phyloP scores from a whole-genome alignment of 2,113 vertebrate species.

The Lota lota region DNA sequence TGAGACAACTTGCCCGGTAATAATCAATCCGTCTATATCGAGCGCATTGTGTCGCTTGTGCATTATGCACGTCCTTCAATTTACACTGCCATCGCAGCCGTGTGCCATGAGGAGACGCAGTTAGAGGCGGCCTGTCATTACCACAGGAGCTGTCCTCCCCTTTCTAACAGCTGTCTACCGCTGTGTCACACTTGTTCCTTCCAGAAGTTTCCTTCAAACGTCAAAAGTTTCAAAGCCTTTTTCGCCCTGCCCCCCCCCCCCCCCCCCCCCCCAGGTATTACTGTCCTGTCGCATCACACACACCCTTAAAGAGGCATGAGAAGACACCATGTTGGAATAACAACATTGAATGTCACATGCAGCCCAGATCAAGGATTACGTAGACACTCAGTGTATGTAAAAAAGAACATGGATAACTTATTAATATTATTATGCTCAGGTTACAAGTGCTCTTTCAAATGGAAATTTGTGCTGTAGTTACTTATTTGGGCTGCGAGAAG shows the following conservation, averaged over 20 bases:
- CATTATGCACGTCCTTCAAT: constrained; percentile 70
- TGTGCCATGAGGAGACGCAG: constrained; percentile 64
- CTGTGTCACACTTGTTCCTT: constrained; percentile 40
- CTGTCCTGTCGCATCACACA: not conserved
- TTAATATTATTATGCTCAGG: too few relatives aligned
- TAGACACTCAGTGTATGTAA: not conserved
- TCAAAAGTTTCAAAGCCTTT: constrained; percentile 31
- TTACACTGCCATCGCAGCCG: constrained; percentile 50
- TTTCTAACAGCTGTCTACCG: constrained; percentile 41
- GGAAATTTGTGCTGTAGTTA: too few relatives aligned
- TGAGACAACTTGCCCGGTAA: constrained; percentile 36
- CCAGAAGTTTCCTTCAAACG: constrained; percentile 56
- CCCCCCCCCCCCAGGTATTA: too few relatives aligned
- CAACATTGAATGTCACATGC: not conserved
- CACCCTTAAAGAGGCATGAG: not conserved
- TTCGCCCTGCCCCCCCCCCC: too few relatives aligned
- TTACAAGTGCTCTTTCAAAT: too few relatives aligned
- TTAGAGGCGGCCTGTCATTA: constrained; percentile 67
- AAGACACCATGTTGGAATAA: not conserved
- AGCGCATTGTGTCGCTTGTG: constrained; percentile 43
- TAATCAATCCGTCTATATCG: constrained; percentile 68
- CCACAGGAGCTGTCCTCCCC: constrained; percentile 59
- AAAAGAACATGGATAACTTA: not conserved
- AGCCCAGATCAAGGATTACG: too few relatives aligned
- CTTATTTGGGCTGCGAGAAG: too few relatives aligned